Conservation (phyloP, 64 coral and sea anemone species). For the Dendrophyllia cribrosa region DNA sequence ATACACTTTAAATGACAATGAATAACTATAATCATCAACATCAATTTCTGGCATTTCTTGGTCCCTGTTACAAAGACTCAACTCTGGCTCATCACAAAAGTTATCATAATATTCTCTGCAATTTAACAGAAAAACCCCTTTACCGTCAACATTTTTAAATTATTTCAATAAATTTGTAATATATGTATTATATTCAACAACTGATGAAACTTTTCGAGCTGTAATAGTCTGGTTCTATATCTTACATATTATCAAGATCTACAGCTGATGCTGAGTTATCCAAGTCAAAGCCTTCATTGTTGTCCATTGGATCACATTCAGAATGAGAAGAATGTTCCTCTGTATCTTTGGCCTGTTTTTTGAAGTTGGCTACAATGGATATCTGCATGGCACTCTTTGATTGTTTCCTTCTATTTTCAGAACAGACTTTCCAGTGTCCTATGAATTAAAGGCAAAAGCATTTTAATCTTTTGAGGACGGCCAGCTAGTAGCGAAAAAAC, state of each 20-base stretch:
- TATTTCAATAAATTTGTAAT: conserved; percentile 43
- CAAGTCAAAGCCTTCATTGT: conserved; percentile 60
- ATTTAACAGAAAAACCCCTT: conserved; percentile 53
- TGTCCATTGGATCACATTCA: conserved; percentile 66
- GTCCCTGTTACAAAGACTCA: conserved; percentile 58
- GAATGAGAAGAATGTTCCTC: conserved; percentile 20
- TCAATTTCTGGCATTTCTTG: conserved; percentile 44
- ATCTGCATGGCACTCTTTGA: conserved; percentile 37
- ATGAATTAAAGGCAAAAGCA: conserved; percentile 63
- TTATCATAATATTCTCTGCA: conserved; percentile 65
- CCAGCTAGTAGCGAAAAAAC: conserved; percentile 43
- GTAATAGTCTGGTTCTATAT: conserved; percentile 61
- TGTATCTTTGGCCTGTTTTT: conserved; percentile 10
- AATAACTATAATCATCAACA: not conserved
- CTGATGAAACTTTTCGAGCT: conserved; percentile 51
- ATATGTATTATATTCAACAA: conserved; percentile 45
- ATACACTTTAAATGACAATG: no score
- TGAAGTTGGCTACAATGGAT: conserved; percentile 28
- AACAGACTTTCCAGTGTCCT: conserved; percentile 70
- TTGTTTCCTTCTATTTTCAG: conserved; percentile 57
- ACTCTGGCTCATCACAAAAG: conserved; percentile 64
- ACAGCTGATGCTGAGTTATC: conserved; percentile 74
- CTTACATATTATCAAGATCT: conserved; percentile 69
- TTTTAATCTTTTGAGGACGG: conserved; percentile 53
- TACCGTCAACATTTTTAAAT: conserved; percentile 63